Conservation (phyloP, 2,113 vertebrate genomes). For the Thunnus thynnus region DNA sequence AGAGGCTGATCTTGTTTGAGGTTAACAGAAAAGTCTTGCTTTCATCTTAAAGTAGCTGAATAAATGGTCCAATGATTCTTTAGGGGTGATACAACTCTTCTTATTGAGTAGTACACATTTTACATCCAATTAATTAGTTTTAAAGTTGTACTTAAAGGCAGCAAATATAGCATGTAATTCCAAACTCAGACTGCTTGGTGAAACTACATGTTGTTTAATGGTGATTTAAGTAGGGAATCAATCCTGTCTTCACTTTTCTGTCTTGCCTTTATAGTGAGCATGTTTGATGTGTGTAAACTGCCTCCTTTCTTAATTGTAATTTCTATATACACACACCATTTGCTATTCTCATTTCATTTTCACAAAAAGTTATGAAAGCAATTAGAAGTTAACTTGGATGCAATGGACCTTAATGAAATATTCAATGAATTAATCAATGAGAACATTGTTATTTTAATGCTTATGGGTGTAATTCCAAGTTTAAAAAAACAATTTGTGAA, state of each 20-base stretch:
- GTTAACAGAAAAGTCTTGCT: conserved; percentile 9
- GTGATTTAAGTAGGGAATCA: not conserved
- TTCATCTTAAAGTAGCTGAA: conserved; percentile 8
- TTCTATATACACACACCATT: not conserved
- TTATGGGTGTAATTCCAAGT: conserved; percentile 16
- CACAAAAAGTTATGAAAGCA: not conserved
- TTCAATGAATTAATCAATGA: not conserved
- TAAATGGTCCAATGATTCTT: not conserved
- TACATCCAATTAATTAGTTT: conserved; percentile 36
- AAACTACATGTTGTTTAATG: conserved; percentile 4
- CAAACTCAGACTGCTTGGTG: conserved; percentile 23
- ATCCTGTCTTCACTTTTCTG: not conserved
- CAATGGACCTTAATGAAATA: not conserved
- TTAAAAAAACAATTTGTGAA: conserved; percentile 1
- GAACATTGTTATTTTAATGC: not conserved
- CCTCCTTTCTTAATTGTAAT: not conserved
- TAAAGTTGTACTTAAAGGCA: conserved; percentile 25
- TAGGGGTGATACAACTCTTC: not conserved
- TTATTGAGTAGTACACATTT: conserved; percentile 22
- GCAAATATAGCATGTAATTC: conserved; percentile 37
- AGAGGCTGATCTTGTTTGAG: not conserved
- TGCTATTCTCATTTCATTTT: not conserved
- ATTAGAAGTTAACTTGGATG: not conserved
- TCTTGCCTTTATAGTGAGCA: not conserved
- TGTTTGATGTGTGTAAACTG: conserved; percentile 15